Conservation (phyloP, 2,797 vertebrate genomes). For the Clarias platycephalus region DNA sequence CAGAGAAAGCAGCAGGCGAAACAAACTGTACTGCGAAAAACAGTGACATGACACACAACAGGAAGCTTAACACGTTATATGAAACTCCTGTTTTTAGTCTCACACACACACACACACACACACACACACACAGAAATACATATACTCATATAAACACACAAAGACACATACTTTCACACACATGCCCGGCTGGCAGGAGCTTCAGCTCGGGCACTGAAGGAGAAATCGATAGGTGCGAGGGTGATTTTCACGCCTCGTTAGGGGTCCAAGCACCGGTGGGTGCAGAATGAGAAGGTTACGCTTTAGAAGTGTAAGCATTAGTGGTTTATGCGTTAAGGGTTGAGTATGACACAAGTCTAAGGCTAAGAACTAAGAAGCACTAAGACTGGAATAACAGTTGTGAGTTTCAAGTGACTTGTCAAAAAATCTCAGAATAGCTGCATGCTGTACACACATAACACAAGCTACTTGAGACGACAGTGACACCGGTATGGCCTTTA, state of each 20-base stretch:
- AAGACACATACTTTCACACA: neutral
- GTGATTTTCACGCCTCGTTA: neutral
- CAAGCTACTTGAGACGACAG: neutral
- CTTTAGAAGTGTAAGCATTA: no score
- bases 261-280: neutral
- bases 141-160: neutral
- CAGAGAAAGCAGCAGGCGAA: conserved; percentile 19
- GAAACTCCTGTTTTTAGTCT: neutral
- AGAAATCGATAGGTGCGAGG: neutral
- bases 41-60: conserved; percentile 4
- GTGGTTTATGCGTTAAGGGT: neutral
- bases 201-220: conserved; percentile 1
- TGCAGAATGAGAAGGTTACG: neutral
- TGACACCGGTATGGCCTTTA: neutral
- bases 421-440: no score
- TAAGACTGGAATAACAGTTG: neutral
- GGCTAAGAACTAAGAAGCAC: no score
- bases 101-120: neutral
- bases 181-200: neutral
- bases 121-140: neutral
- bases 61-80: conserved; percentile 6
- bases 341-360: neutral
- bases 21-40: neutral
- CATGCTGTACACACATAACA: no score
- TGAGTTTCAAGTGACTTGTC: no score